These are phyloP conservation scores for Cercopithecus diana DNA, from an alignment of 2,797 vertebrate genomes.

Conservation along the genomic window DNA sequence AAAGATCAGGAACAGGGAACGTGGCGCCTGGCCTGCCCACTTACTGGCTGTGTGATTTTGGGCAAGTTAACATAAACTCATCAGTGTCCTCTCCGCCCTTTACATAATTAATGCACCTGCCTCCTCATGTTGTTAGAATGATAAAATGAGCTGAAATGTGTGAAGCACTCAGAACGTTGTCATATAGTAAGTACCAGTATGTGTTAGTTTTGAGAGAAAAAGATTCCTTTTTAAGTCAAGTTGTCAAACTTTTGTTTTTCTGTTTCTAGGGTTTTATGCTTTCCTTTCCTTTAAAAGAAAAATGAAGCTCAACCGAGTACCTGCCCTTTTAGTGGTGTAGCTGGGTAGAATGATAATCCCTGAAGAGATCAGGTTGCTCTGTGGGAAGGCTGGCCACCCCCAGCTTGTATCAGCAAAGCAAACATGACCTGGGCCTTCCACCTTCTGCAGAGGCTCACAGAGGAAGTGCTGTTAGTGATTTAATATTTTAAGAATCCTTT, in stretches of 20 bases:
- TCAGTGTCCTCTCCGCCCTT: neutral
- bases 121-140: neutral
- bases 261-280: conserved; percentile 14
- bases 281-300: conserved; percentile 1
- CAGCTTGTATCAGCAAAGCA: no score
- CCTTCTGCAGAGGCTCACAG: neutral
- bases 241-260: neutral
- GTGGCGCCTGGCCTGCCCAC: neutral
- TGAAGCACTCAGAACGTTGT: neutral
- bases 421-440: neutral
- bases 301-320: neutral
- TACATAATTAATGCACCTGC: neutral
- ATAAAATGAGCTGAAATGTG: neutral
- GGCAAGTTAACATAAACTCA: neutral
- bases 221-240: neutral
- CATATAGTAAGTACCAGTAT: neutral
- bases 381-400: neutral
- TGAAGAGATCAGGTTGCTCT: neutral
- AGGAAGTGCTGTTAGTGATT: neutral
- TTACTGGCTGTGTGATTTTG: neutral
- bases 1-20: neutral
- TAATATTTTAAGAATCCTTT: conserved; percentile 19
- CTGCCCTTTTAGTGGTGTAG: neutral
- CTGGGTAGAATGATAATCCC: neutral
- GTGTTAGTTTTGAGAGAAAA: neutral